Conservation (phyloP, 64 coral and sea anemone species). For the Pocillopora damicornis region DNA sequence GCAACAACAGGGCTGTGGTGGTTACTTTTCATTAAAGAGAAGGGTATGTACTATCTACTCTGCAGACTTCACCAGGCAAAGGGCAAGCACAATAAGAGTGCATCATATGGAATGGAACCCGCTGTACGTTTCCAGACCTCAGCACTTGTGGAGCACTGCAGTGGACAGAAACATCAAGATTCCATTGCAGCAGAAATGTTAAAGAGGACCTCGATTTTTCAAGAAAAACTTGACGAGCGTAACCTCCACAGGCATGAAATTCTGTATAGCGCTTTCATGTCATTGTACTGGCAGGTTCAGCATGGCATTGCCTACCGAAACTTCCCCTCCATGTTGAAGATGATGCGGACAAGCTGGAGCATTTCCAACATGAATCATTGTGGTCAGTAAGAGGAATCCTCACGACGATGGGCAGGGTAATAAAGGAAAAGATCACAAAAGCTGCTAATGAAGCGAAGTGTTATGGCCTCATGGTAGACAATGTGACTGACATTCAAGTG, state of each 20-base stretch:
- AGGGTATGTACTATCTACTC: conserved; percentile 7
- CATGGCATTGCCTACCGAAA: not conserved
- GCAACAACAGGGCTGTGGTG: conserved; percentile 34
- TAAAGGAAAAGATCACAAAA: conserved; percentile 16
- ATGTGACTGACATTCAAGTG: conserved; percentile 24
- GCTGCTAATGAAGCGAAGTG: conserved; percentile 1
- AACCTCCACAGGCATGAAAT: conserved; percentile 3
- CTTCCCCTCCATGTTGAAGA: not conserved
- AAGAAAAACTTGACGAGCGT: conserved; percentile 22
- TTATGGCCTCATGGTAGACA: conserved; percentile 16
- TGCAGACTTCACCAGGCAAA: conserved; percentile 13
- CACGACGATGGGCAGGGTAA: not conserved
- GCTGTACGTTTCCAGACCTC: conserved; percentile 10
- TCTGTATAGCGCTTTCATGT: not conserved
- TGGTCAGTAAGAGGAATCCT: conserved; percentile 21
- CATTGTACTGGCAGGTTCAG: not conserved
- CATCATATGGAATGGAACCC: conserved; percentile 24
- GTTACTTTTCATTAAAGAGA: conserved; percentile 15
- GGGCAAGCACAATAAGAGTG: conserved; percentile 9
- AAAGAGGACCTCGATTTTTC: conserved; percentile 31
- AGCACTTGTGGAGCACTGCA: conserved; percentile 11
- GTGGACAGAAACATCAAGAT: conserved; percentile 14
- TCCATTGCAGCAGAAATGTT: conserved; percentile 17
- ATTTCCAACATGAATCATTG: conserved; percentile 11
- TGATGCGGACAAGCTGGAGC: not conserved